A percentile compares a stretch with the other conserved stretches of the same genome.
phyloP scores from a whole-genome alignment of 2,113 vertebrate species.

The Scomber japonicus region DNA sequence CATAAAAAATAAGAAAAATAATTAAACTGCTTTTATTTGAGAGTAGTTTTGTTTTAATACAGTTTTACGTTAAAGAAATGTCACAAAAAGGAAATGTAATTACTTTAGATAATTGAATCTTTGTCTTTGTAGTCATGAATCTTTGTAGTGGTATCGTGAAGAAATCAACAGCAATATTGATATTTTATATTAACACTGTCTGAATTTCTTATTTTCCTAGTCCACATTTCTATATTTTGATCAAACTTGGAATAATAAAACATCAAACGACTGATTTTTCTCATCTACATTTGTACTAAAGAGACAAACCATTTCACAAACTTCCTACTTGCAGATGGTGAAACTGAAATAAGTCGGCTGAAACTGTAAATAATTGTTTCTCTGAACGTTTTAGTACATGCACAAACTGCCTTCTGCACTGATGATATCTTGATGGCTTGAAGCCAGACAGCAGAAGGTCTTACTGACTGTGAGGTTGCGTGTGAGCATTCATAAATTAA shows the following conservation, averaged over 20 bases:
- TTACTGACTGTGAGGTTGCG: constrained; percentile 21
- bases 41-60: too few relatives aligned
- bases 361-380: neutral
- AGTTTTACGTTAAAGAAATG: too few relatives aligned
- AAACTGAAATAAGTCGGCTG: neutral
- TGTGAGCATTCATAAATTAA: constrained; percentile 5
- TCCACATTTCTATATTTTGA: constrained; percentile 5
- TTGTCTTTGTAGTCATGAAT: too few relatives aligned
- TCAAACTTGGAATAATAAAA: constrained; percentile 21
- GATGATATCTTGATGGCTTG: constrained; percentile 31
- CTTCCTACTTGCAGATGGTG: constrained; percentile 9
- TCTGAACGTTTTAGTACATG: constrained; percentile 9
- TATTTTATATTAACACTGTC: too few relatives aligned
- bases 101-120: too few relatives aligned
- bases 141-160: too few relatives aligned
- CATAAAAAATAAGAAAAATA: too few relatives aligned
- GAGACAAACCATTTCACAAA: neutral
- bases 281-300: neutral
- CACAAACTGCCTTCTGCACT: constrained; percentile 21
- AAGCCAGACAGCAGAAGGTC: constrained; percentile 28
- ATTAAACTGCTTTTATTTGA: too few relatives aligned
- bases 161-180: too few relatives aligned
- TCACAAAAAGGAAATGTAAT: too few relatives aligned
- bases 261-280: constrained; percentile 4
- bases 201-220: neutral